Evolutionary conservation across 2,888 invertebrate genomes (phyloP).

Genomic region (Bugulina stolonifera): DNA sequence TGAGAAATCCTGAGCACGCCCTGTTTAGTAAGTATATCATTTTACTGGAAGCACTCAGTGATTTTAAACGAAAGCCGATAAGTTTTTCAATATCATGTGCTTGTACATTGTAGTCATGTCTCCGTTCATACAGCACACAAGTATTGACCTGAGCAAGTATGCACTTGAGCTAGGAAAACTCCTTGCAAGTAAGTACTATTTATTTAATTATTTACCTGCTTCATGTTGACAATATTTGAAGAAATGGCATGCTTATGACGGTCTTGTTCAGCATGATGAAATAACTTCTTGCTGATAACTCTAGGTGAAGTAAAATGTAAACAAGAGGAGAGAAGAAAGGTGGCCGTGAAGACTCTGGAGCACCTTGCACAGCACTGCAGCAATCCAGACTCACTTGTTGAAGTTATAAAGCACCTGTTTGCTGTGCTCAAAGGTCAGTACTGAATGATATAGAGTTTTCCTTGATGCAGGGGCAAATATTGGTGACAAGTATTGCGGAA

Average conservation of each 20-base stretch:
- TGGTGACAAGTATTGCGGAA: no score
- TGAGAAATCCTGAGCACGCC: conserved; percentile 87
- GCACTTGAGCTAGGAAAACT: conserved; percentile 74
- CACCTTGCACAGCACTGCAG: conserved; percentile 69
- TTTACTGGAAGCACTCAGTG: no score
- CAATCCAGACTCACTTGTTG: conserved; percentile 62
- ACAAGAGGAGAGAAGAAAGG: conserved; percentile 69
- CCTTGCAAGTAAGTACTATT: conserved; percentile 65
- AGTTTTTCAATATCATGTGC: no score
- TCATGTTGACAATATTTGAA: no score
- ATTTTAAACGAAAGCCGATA: no score
- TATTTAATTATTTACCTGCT: no score
- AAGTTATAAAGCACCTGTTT: conserved; percentile 64
- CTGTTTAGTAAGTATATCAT: conserved; percentile 57
- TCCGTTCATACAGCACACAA: conserved; percentile 66
- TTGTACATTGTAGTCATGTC: conserved; percentile 60
- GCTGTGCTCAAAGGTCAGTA: conserved; percentile 66
- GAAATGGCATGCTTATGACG: no score
- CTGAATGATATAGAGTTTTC: no score
- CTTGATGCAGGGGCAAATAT: no score
- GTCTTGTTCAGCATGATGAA: no score
- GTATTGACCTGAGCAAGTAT: conserved; percentile 71
- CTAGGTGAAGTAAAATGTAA: conserved; percentile 76
- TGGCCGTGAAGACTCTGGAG: conserved; percentile 69
- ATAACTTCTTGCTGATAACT: no score